Base-by-base conservation (phyloP, 2,113 vertebrate species). In the Sinocyclocheilus grahami region DNA sequence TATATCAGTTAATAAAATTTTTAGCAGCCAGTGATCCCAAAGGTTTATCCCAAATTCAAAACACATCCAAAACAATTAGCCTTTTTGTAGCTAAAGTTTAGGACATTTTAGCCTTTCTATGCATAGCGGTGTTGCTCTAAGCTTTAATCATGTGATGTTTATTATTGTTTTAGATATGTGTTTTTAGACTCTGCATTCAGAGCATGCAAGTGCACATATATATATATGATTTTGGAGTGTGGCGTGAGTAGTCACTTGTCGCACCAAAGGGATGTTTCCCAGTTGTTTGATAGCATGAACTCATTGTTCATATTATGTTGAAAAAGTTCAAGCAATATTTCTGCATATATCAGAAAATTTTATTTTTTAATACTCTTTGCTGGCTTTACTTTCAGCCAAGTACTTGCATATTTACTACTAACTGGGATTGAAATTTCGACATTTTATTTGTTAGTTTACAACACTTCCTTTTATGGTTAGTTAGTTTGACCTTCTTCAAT, bases 41-140 rank as follows among this genome's bases (percentile, higher is more conserved):
- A 48, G 42, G 42, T 42, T 8, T 42, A 46, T 46, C 42, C 42
- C 16, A 24, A 65, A 65, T 81, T 10, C 22, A 1, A 81, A 81
- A 63, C 30, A 22, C 33, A 24, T 10, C 77, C 53, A 58, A 78
- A 53, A 22, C 63, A 18, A 71, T 82, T 82, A 82, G 63, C 80
- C 24, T 82, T 82, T 69, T 82, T 82, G 79, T 82, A 82, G 80
- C 63, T 51, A 82, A 82, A 53, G 22, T 69, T 46, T 69, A 53
- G 80, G 42, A 51, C 2, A 30, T 8, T 71, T 71, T 22, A 74
- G 51, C 69, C 30, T 72, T 33, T 71, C 30, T 60, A 79, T 22
- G 46, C 27, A 33, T 82, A 69, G 42, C 62, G 30, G 24, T 80
- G 22, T 42, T 80, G 20, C 58, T 22, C 1, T 62, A 80, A 65